Conservation (phyloP, 2,113 vertebrate species). For the Variabilichromis moorii region DNA sequence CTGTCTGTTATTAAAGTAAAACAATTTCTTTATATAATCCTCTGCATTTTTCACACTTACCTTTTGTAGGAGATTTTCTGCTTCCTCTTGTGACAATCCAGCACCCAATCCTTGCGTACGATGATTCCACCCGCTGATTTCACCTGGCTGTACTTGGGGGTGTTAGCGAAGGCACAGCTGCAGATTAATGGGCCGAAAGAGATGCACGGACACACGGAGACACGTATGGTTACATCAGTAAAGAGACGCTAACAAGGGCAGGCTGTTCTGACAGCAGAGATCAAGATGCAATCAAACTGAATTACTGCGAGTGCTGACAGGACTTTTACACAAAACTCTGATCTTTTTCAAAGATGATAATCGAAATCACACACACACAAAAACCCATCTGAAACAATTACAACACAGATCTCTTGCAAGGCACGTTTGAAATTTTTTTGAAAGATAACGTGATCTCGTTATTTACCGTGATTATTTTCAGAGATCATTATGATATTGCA, state of each 20-base stretch:
- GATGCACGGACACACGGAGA: neutral
- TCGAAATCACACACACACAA: neutral
- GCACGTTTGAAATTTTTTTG: neutral
- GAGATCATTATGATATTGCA: neutral
- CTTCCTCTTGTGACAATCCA: slow-evolving; percentile 81
- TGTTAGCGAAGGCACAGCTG: slow-evolving; percentile 91
- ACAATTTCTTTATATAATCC: accelerated
- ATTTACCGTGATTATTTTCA: neutral
- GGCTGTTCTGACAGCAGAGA: neutral
- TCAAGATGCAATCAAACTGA: slow-evolving; percentile 1
- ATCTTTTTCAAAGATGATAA: neutral
- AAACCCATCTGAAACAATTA: neutral
- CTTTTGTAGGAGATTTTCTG: slow-evolving; percentile 76
- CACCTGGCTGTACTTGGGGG: slow-evolving; percentile 88
- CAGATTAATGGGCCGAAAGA: neutral
- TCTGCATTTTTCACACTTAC: neutral
- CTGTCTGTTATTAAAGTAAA: neutral
- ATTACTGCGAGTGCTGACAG: neutral
- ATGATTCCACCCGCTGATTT: slow-evolving; percentile 81
- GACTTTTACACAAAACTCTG: neutral
- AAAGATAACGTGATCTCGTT: neutral
- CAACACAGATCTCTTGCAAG: accelerated
- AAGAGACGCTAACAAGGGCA: neutral
- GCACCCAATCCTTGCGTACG: slow-evolving; percentile 83
- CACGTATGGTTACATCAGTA: neutral